Percentiles rank a stretch among this genome's conserved stretches.
Conservation (phyloP, 2,797 vertebrate genomes). For the Malacoraja senta region DNA sequence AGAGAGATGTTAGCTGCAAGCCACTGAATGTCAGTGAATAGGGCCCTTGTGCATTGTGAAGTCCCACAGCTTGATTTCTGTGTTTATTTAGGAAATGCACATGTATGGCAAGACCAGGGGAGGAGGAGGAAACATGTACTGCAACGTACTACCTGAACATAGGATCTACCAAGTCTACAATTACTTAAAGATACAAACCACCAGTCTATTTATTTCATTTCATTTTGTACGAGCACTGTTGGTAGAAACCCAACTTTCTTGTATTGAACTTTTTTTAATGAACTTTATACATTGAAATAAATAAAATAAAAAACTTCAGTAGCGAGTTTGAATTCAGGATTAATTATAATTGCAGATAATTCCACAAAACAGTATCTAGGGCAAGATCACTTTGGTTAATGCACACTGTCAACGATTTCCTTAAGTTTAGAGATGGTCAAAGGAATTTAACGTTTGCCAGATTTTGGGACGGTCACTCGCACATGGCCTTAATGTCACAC, state of each 20-base stretch:
- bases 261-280: neutral
- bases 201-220: neutral
- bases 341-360: neutral
- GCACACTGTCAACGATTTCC: neutral
- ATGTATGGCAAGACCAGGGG: constrained; percentile 18
- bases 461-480: too few species aligned
- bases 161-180: neutral
- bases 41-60: constrained; percentile 20
- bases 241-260: neutral
- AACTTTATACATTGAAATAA: constrained; percentile 1
- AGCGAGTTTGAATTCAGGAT: neutral
- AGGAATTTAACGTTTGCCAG: too few species aligned
- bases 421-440: too few species aligned
- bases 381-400: neutral
- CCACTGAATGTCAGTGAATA: constrained; percentile 29
- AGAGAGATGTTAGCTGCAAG: constrained; percentile 25
- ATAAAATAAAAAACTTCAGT: neutral
- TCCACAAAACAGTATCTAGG: neutral
- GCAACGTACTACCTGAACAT: neutral
- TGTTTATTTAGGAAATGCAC: constrained; percentile 8
- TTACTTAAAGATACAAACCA: neutral
- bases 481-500: too few species aligned
- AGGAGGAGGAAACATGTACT: neutral
- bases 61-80: constrained; percentile 26
- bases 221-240: neutral